Base-by-base conservation (phyloP, 2,888 invertebrate genomes). In the Subacronicta megacephala region DNA sequence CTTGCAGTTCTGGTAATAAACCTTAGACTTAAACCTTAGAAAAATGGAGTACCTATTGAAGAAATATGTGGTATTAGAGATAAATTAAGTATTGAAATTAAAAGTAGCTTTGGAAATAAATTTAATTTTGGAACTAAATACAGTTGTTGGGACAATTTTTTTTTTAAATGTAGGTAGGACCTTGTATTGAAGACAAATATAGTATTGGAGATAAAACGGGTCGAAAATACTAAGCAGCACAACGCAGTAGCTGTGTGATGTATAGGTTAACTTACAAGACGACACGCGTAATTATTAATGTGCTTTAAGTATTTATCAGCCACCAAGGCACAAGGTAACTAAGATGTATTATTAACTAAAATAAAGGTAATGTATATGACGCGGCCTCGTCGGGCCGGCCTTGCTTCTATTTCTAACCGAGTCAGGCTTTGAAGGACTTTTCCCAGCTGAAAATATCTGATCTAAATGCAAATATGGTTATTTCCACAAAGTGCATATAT, bases 321-420 rank as follows among this genome's bases (percentile, higher is more conserved):
- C 13, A n/a, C 35, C 18, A 29, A 29, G 29, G 31, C 6, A 35
- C 69, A 67, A 65, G 50, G 59, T 46, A 49, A 57, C 60, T 41
- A 59, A 61, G 50, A 51, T 60, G 61, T 82, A 81, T 83, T 80
- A 79, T 73, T 75, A 75, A 65, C 57, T 72, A 62, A 77, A 75
- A 71, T 71, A 80, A 49, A 54, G 51, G 54, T 33, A 49, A 31
- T 45, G 29, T 52, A 57, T 75, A 75, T 74, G 77, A 70, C 62
- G 71, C 70, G 78, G 74, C 85, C 85, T 85, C 81, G 77, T 49
- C 62, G 71, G 63, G 64, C 72, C 76, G 87, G 82, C 90, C 92
- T 90, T 83, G 86, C 78, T 86, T 81, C 88, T 91, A 92, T 92
- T 90, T 90, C 75, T 76, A 86, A 72, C 75, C 67, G 72, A 78